Evolutionary conservation across 1,140 invertebrate genomes (phyloP), one percentile per base, ranked within the genome.

Genomic region (Diplogasteroides magnus): DNA sequence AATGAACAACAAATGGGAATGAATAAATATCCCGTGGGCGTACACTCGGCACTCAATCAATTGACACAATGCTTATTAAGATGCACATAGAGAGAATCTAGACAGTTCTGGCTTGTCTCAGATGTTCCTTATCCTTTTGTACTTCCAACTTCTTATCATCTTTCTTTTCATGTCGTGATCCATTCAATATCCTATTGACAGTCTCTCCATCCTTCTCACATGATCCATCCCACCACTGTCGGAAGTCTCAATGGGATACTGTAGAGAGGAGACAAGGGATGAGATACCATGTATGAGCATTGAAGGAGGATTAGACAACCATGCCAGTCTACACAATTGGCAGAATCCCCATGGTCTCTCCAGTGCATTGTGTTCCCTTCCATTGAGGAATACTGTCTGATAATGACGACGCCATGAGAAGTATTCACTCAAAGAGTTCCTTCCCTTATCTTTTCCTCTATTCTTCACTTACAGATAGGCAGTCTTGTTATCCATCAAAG

Each of bases 331-430:
- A 59, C 28, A 26, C 59, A 71, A 58, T 64, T 81, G 79, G 60
- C 79, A 81, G 58, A 81, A 75, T n/a, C 79, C 79, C 72, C 76
- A 80, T 26, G 79, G 78, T 32, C 77, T 65, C 67, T 81, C 79
- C 2, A 72, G 32, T 1, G 55, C 61, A 32, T 81, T 75, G 66
- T 81, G 78, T 3, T 71, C 64, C n/a, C 57, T 11, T 48, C 76
- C 74, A 61, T 81, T 72, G 1, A 81, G 63, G 57, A 71, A 81
- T 27, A 81, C 69, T 1, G 76, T 73, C 56, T 63, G 58, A 55
- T 80, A 81, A 15, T 79, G 67, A 26, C 60, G 55, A 48, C 74
- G 60, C 79, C 79, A 81, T 25, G 69, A 56, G 65, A 81, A 81
- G 66, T 81, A 82, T 63, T 75, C 71, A 59, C 79, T 80, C 25